phyloP scores from a whole-genome alignment of 1,140 invertebrate genomes.

The Drosophila paulistorum region DNA sequence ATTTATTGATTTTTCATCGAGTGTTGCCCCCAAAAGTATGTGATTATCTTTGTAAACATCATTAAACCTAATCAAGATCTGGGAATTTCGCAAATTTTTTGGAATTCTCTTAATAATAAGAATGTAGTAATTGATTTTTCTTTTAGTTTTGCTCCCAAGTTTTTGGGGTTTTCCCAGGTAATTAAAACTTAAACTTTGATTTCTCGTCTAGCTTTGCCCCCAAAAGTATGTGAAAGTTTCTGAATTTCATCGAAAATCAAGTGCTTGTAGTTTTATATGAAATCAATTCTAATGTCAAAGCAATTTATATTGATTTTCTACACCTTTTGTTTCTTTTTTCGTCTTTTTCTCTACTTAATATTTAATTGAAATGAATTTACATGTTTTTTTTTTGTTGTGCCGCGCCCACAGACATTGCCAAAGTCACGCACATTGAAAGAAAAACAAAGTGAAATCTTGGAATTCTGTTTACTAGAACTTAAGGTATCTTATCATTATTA shows the following conservation, averaged over 20 bases:
- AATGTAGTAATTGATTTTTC: too few species aligned
- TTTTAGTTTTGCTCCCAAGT: too few species aligned
- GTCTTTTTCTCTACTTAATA: slow-evolving; percentile 7
- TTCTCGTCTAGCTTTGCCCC: neutral
- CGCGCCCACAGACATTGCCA: neutral
- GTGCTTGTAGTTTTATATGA: neutral
- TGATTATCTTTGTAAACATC: too few species aligned
- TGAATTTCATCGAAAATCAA: neutral
- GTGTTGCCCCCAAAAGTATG: neutral
- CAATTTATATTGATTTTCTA: neutral
- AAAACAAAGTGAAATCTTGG: neutral
- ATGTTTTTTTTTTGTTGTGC: slow-evolving; percentile 3
- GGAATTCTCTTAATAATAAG: too few species aligned
- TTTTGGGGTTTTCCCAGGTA: too few species aligned
- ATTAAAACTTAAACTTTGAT: too few species aligned
- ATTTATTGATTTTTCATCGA: too few species aligned
- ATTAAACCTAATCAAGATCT: too few species aligned
- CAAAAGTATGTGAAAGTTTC: neutral
- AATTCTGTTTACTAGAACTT: neutral
- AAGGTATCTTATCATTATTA: slow-evolving; percentile 38
- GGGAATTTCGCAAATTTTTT: too few species aligned
- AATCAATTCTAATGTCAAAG: slow-evolving; percentile 14
- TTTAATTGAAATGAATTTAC: slow-evolving; percentile 23
- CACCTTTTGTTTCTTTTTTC: neutral
- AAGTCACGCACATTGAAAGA: neutral